phyloP scores from a whole-genome alignment of 2,797 vertebrate species.

The Xerus rutilus region DNA sequence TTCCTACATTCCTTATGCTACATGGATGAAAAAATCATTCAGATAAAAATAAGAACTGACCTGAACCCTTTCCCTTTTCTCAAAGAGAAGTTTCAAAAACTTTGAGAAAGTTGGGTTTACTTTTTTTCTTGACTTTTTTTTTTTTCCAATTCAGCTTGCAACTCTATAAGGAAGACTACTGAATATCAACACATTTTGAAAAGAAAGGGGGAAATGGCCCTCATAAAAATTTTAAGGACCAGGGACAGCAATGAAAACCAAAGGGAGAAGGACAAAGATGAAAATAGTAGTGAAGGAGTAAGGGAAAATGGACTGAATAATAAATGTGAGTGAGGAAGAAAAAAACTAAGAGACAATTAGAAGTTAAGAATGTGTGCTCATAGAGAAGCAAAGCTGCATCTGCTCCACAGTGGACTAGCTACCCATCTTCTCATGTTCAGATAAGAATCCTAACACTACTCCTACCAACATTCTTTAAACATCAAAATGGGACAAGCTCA shows the following conservation, averaged over 20 bases:
- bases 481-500: neutral
- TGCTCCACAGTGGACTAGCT: neutral
- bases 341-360: neutral
- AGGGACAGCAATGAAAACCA: constrained; percentile 34
- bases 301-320: neutral
- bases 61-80: constrained; percentile 69
- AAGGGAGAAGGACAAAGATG: constrained; percentile 36
- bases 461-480: neutral
- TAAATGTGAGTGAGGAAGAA: neutral
- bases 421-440: neutral
- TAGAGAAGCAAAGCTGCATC: neutral
- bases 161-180: neutral
- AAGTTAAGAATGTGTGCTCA: neutral
- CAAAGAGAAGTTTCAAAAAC: constrained; percentile 66
- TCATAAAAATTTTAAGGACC: constrained; percentile 74
- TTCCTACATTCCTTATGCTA: constrained; percentile 74
- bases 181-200: constrained; percentile 66
- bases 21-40: constrained; percentile 69
- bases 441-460: neutral
- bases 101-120: constrained; percentile 55
- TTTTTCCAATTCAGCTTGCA: constrained; percentile 42
- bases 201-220: constrained; percentile 36
- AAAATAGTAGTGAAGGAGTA: constrained; percentile 47
- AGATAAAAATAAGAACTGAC: constrained; percentile 81
- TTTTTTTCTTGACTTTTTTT: constrained; percentile 62